phyloP scores from a whole-genome alignment of 2,888 invertebrate species.

The Pachycephus smyrnensis region DNA sequence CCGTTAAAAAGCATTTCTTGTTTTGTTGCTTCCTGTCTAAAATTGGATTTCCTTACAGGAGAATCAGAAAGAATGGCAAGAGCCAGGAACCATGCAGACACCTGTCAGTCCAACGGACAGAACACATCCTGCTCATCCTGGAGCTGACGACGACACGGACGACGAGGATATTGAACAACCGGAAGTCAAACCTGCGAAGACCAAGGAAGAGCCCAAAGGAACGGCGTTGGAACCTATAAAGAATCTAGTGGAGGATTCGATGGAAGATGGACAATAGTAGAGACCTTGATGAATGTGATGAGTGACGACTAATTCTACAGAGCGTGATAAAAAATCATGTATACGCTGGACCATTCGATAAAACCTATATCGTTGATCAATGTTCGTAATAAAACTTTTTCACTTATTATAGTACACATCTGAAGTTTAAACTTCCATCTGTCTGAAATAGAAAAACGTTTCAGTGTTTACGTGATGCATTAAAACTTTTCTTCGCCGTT shows the following conservation, averaged over 20 bases:
- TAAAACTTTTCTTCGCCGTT: neutral
- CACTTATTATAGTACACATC: neutral
- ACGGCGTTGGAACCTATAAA: constrained; percentile 43
- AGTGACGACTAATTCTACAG: neutral
- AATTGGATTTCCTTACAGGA: constrained; percentile 57
- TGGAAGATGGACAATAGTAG: constrained; percentile 33
- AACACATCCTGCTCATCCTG: constrained; percentile 75
- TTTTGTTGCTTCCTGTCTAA: neutral
- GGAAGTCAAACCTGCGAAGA: neutral
- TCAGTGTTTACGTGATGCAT: neutral
- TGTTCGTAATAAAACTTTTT: neutral
- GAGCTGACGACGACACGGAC: constrained; percentile 74
- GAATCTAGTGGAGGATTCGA: constrained; percentile 56
- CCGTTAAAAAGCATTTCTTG: neutral
- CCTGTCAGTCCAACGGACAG: constrained; percentile 71
- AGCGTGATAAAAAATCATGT: neutral
- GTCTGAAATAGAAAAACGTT: neutral
- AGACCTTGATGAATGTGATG: neutral
- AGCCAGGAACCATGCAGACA: constrained; percentile 72
- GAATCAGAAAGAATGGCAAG: constrained; percentile 70
- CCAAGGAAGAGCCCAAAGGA: constrained; percentile 9
- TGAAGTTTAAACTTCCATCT: neutral
- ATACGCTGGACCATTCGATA: neutral
- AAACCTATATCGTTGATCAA: neutral
- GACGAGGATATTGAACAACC: constrained; percentile 70